Evolutionary conservation across 2,113 vertebrate species (phyloP), one percentile per base, ranked within the genome.

Genomic region (Aphyosemion australe): DNA sequence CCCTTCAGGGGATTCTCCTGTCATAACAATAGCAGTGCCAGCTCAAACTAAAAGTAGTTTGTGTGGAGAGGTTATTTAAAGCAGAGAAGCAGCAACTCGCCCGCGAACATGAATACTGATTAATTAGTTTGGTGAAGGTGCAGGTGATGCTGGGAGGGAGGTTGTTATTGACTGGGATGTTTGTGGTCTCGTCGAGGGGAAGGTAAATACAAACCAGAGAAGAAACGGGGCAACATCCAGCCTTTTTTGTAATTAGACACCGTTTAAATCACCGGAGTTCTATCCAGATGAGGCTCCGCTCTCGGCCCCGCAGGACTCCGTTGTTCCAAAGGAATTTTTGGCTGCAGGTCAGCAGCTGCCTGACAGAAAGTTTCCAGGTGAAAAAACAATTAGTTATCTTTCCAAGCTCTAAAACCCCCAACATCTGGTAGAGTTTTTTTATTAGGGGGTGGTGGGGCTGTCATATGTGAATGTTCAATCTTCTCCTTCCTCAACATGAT

Each of bases 1-100:
- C 80, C 82, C 85, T 85, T 75, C 42, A 80, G 85, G 85, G 84
- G 80, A 72, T 84, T 85, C 85, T 84, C 69, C 80, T 86, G 84
- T 88, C 86, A 82, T 84, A 84, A 83, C 80, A 87, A 74, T 76
- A 78, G 78, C 80, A 59, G 66, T 56, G 76, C 58, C 75, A 69
- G 84, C 80, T 86, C 80, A 82, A 84, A 89, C 80, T 84, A 82
- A 87, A 78, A 82, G 77, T 62, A 60, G 76, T 77, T 79, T 83
- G 76, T 75, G 77, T 74, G 79, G 65, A 66, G 66, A 80, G 76
- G 86, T 86, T 86, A 87, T 82, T 80, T 74, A 76, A 85, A 81
- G 78, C 76, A 78, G 72, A 87, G 80, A 87, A 86, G 84, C 70
- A 16, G 57, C 52, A 85, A 78, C 64, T 65, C 79, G 76, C 72